Evolutionary conservation across 2,888 invertebrate genomes (phyloP), one percentile per base, ranked within the genome.

Genomic region (Seira musarum): DNA sequence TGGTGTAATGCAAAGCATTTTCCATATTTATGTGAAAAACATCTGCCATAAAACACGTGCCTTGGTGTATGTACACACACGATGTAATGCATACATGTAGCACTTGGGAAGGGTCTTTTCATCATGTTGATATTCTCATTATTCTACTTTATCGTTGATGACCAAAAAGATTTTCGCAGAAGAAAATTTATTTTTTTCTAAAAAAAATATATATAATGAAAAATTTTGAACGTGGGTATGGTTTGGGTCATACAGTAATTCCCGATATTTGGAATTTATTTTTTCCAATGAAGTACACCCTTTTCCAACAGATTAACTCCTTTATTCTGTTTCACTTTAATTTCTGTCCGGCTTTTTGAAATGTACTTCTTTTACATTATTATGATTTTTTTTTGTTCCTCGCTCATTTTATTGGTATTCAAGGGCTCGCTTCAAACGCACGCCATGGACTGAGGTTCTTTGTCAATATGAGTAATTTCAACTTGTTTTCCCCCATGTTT

Each of bases 11-110:
- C 74, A 21, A 84, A 81, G 82, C 86, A 87, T 85, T 86, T 87
- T 87, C 87, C 87, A 85, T 84, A 87, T 87, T 87, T 87, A 84
- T 86, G 86, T 84, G 86, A 86, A 87, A 87, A 87, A 87, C 87
- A 87, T 87, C 87, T 87, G 87, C 85, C 86, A 82, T 82, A 40
- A 79, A 77, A 79, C 82, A 81, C 76, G 81, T 78, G 82, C 80
- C 80, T 74, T 68, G 40, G 53, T n/a, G 53, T 66, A 8, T 30
- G 30, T 30, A 30, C 30, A 8, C 8, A 30, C 30, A 30, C 30
- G 30, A 8, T 30, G 8, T 30, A 8, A 30, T 30, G 30, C 30
- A 30, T 30, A 2, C 30, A 30, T 30, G 3, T 8, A 30, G 2
- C 65, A 17, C 53, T 53, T 53, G 6, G 40, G 17, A 74, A 73